Base-by-base conservation (phyloP, 2,113 vertebrate species). In the Perognathus longimembris region DNA sequence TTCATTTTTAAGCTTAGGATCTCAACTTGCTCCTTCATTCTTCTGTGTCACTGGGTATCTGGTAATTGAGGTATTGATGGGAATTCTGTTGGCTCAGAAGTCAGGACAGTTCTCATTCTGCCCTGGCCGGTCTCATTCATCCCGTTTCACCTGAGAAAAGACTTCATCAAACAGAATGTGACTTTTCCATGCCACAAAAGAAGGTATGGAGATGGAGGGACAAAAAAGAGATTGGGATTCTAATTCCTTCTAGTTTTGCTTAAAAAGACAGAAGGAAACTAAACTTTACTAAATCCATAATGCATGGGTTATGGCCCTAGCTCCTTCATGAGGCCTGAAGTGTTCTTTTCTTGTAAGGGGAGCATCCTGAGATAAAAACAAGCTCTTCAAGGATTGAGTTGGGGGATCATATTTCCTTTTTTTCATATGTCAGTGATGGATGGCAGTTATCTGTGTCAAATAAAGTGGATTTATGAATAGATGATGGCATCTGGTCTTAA, bases 1-100 rank as follows among this genome's bases (percentile, higher is more conserved):
- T 87, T 90, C 87, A 89, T 94, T 94, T 95, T 61, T 91, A 93
- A 94, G 94, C 42, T 26, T 74, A 64, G 15, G 83, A 95, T 95
- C 73, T 91, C 61, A 79, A n/a, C 57, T 91, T 82, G 63, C 93
- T 85, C 77, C 96, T 22, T 94, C 94, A 93, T 75, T 85, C 18
- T 32, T 32, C 79, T 28, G 7, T 79, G 54, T 54, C 64, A 17
- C 24, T 8, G 30, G 20, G 17, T 7, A 20, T 7, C 7, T 36
- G 42, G 21, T 42, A 54, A 81, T 24, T 32, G 57, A 82, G 42
- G 63, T 24, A 17, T 70, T 76, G 82, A 50, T 32, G 40, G 57
- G 73, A 32, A 45, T 74, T 77, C 69, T 74, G 30, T 70, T 70
- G 40, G 22, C 18, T 54, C 38, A 59, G 88, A 61, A 54, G 24